Evolutionary conservation across 1,140 invertebrate species (phyloP).

Genomic region (Berghia stephanieae): DNA sequence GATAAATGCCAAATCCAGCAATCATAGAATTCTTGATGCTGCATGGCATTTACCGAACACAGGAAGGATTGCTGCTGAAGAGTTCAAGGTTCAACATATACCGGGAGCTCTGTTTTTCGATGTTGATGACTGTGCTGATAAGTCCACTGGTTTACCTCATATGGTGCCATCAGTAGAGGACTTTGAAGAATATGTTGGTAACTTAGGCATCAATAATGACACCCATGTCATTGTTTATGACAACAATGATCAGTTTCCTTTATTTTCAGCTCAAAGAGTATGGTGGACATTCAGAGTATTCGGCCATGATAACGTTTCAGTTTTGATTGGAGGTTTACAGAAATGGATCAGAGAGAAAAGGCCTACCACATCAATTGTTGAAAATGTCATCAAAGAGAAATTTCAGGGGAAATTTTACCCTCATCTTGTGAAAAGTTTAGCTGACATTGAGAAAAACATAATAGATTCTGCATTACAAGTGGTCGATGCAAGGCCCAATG

Average conservation of each 20-base stretch:
- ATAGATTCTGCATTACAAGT: conserved; percentile 38
- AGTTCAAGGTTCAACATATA: conserved; percentile 56
- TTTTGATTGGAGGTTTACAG: conserved; percentile 60
- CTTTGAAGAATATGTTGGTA: conserved; percentile 60
- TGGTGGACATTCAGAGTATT: conserved; percentile 64
- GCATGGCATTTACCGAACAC: conserved; percentile 56
- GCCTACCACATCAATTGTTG: conserved; percentile 33
- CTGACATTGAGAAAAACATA: conserved; percentile 52
- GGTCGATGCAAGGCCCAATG: conserved; percentile 56
- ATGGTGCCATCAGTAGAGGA: conserved; percentile 52
- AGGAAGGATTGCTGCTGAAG: conserved; percentile 44
- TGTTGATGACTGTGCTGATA: conserved; percentile 57
- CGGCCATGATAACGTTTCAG: conserved; percentile 56
- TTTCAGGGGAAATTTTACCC: conserved; percentile 47
- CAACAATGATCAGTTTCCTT: conserved; percentile 49
- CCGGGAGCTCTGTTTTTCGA: conserved; percentile 62
- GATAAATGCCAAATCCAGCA: background rate
- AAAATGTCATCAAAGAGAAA: conserved; percentile 27
- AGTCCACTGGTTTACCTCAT: conserved; percentile 43
- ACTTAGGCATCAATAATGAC: conserved; percentile 58
- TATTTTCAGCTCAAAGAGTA: conserved; percentile 59
- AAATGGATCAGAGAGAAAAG: conserved; percentile 49
- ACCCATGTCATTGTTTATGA: conserved; percentile 64
- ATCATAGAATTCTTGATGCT: conserved; percentile 48
- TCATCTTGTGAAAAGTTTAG: conserved; percentile 50